Percentiles rank a stretch among this genome's conserved stretches.
phyloP scores from a whole-genome alignment of 2,113 vertebrate species.

The Trematocara variabile region DNA sequence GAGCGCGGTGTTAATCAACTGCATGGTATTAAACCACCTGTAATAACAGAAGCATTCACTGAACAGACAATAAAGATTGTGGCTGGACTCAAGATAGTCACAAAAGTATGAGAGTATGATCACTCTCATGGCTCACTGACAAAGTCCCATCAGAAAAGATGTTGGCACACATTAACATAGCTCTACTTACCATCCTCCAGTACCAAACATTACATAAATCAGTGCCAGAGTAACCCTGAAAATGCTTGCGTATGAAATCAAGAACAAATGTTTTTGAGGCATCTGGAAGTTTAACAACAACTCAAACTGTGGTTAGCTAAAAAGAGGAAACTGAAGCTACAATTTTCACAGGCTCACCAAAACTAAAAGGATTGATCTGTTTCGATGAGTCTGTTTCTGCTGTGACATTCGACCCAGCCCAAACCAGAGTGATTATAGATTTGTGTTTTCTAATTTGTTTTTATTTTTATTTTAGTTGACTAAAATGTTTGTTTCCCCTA shows the following conservation, averaged over 20 bases:
- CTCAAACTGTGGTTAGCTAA: background rate
- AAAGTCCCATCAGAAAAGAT: background rate
- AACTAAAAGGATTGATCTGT: background rate
- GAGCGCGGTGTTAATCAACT: background rate
- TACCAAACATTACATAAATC: background rate
- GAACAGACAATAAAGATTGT: background rate
- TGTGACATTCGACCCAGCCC: background rate
- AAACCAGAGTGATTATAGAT: background rate
- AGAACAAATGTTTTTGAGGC: background rate
- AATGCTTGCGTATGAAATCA: background rate
- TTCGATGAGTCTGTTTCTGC: background rate
- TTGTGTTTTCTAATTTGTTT: rapidly evolving
- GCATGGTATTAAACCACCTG: background rate
- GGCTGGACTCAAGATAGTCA: background rate
- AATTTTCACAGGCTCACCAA: rapidly evolving
- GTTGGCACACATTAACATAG: background rate
- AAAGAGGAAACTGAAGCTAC: background rate
- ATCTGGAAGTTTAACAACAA: background rate
- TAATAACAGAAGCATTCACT: background rate
- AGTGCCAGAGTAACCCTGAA: background rate
- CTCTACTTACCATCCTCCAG: background rate
- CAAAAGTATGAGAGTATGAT: background rate
- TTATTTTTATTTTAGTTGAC: background rate
- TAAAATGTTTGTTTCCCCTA: rapidly evolving
- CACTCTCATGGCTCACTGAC: background rate